phyloP scores from a whole-genome alignment of 2,888 invertebrate species.

The Hoplodrina blanda region DNA sequence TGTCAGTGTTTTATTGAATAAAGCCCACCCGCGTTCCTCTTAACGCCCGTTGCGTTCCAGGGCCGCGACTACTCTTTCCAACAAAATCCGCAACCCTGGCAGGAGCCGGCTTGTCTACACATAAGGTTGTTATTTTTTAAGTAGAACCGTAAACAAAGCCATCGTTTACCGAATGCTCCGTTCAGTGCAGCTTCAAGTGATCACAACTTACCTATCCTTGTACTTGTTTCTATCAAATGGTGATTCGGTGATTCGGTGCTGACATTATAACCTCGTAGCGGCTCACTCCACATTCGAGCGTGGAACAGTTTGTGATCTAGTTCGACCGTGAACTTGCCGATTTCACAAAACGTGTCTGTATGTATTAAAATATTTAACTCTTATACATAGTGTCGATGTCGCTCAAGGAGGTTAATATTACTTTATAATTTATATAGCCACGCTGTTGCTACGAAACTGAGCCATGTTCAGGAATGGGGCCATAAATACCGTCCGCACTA shows the following conservation, averaged over 20 bases:
- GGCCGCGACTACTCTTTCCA: no score
- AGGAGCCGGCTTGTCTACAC: no score
- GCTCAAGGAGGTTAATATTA: conserved; percentile 50
- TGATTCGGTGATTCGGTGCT: not conserved
- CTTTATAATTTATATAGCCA: conserved; percentile 46
- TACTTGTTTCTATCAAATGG: no score
- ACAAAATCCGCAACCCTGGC: no score
- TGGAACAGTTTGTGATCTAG: conserved; percentile 36
- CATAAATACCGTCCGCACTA: conserved; percentile 21
- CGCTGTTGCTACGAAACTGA: conserved; percentile 46
- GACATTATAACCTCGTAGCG: not conserved
- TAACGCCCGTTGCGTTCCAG: no score
- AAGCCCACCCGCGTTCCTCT: no score
- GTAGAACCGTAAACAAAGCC: no score
- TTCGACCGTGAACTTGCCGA: conserved; percentile 61
- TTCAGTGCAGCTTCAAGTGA: no score
- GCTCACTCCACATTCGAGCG: conserved; percentile 12
- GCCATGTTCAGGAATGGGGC: conserved; percentile 22
- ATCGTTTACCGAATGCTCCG: no score
- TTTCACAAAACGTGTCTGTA: conserved; percentile 51
- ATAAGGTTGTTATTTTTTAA: no score
- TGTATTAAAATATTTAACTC: conserved; percentile 32
- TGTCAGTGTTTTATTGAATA: no score
- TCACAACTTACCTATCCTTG: no score
- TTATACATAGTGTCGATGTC: conserved; percentile 25